phyloP scores from a whole-genome alignment of 2,797 vertebrate species.

The Miichthys miiuy region DNA sequence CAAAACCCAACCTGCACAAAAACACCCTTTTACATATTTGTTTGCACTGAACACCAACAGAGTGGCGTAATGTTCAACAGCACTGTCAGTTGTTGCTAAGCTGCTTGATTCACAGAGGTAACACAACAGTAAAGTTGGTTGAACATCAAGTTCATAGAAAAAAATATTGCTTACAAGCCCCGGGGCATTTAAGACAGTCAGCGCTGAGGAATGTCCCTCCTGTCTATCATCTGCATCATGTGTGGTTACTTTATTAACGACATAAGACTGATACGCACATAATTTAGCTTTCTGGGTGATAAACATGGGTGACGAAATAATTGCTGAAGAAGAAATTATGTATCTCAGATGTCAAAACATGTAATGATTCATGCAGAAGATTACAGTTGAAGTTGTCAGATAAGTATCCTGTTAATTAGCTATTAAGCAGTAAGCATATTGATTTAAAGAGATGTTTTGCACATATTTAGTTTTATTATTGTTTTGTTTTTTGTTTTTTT shows the following conservation, averaged over 20 bases:
- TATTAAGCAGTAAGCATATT: not conserved
- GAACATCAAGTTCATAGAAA: constrained; percentile 48
- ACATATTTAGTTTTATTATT: not conserved
- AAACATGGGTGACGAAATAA: not conserved
- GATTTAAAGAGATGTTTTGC: not conserved
- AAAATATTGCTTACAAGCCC: not conserved
- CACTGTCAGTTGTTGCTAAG: constrained; percentile 37
- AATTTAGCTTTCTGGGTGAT: not conserved
- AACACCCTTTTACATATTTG: constrained; percentile 4
- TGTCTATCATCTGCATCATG: not conserved
- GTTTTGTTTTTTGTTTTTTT: not conserved
- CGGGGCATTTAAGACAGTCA: constrained; percentile 15
- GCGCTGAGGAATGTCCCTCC: constrained; percentile 29
- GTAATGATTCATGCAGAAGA: not conserved
- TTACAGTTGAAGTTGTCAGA: not conserved
- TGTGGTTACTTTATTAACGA: constrained; percentile 21
- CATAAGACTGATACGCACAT: not conserved
- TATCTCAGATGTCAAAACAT: not conserved
- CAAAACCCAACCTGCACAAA: not conserved
- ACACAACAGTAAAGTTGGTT: constrained; percentile 45
- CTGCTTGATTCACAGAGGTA: constrained; percentile 20
- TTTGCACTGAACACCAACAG: not conserved
- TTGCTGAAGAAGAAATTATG: not conserved
- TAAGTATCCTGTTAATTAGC: not conserved
- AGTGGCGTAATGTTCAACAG: constrained; percentile 31